phyloP scores from a whole-genome alignment of 2,888 invertebrate species.

The Thalpophila matura region DNA sequence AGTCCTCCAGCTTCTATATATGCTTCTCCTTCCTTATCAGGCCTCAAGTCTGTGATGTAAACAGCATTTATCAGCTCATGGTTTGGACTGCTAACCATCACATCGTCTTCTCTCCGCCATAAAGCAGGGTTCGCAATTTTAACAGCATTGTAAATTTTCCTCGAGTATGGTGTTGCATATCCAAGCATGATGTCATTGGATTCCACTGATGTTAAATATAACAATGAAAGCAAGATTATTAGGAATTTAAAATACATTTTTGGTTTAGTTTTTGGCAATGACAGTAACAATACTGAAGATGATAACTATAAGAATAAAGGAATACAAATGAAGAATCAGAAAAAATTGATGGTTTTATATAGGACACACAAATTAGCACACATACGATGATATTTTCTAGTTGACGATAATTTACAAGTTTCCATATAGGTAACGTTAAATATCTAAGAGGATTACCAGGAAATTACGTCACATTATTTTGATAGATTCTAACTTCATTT shows the following conservation, averaged over 20 bases:
- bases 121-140: slow-evolving; percentile 80
- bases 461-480: slow-evolving; percentile 38
- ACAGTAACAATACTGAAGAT: not conserved
- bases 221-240: not conserved
- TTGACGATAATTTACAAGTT: slow-evolving; percentile 46
- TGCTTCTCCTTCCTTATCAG: slow-evolving; percentile 82
- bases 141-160: slow-evolving; percentile 78
- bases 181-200: slow-evolving; percentile 55
- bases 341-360: slow-evolving; percentile 40
- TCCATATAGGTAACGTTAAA: slow-evolving; percentile 42
- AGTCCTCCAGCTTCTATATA: slow-evolving; percentile 80
- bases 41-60: slow-evolving; percentile 79
- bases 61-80: slow-evolving; percentile 80
- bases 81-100: slow-evolving; percentile 73
- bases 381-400: slow-evolving; percentile 32
- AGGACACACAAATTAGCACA: slow-evolving; percentile 40
- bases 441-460: slow-evolving; percentile 28
- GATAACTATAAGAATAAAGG: not conserved
- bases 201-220: slow-evolving; percentile 36
- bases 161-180: slow-evolving; percentile 66
- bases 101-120: slow-evolving; percentile 80
- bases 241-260: slow-evolving; percentile 29
- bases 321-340: slow-evolving; percentile 32
- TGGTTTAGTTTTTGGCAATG: not conserved
- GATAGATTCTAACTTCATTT: slow-evolving; percentile 6